Percentiles rank a stretch among this genome's conserved stretches.
Evolutionary conservation across 2,797 vertebrate species (phyloP).

Genomic region (Brotula barbata): DNA sequence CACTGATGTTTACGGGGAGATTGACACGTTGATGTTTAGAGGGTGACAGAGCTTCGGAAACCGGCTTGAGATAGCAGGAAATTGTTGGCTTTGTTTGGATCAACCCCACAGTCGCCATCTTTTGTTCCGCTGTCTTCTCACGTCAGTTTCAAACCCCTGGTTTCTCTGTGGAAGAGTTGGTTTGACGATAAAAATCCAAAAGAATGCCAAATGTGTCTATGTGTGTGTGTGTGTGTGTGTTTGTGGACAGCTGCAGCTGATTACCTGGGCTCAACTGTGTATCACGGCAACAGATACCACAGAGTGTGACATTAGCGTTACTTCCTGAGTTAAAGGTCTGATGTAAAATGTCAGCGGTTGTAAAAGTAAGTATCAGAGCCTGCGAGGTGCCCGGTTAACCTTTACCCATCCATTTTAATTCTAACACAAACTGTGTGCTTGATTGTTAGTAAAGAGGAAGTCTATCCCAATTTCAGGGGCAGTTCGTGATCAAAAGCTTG

Average conservation of each 20-base stretch:
- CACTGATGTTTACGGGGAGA: constrained; percentile 32
- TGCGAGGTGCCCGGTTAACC: constrained; percentile 22
- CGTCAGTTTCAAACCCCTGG: constrained; percentile 31
- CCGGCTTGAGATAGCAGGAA: constrained; percentile 21
- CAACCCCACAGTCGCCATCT: constrained; percentile 28
- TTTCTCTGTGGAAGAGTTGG: not conserved
- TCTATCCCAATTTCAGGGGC: constrained; percentile 2
- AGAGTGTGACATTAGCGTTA: constrained; percentile 43
- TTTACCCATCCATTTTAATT: constrained; percentile 10
- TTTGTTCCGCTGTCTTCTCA: constrained; percentile 30
- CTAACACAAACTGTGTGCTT: constrained; percentile 16
- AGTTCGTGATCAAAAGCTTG: constrained; percentile 7
- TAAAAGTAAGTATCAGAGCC: constrained; percentile 19
- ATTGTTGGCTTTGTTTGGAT: constrained; percentile 35
- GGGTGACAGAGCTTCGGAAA: constrained; percentile 1
- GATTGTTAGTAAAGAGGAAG: constrained; percentile 13
- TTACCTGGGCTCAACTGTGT: constrained; percentile 35
- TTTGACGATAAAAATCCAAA: not conserved
- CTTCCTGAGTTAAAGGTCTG: constrained; percentile 42
- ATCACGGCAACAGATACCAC: constrained; percentile 21
- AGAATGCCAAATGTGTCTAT: constrained; percentile 30
- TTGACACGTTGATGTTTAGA: constrained; percentile 10
- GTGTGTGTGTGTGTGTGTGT: constrained; percentile 17
- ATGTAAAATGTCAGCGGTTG: constrained; percentile 40
- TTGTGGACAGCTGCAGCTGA: constrained; percentile 44